These are phyloP conservation scores for Labia minor DNA, from an alignment of 2,888 invertebrate genomes.

Conservation along the genomic window DNA sequence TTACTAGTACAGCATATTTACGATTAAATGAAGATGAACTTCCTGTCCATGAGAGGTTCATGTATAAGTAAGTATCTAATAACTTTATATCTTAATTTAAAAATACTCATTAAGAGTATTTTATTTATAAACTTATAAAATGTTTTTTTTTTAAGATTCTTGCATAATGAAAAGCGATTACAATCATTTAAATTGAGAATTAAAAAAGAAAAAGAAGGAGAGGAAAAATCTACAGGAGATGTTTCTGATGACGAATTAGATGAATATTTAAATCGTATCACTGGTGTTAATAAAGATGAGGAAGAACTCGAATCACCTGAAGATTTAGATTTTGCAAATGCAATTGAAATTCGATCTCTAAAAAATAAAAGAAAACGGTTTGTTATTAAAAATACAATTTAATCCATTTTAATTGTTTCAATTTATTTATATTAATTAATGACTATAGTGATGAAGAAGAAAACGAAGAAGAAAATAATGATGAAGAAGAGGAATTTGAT, in stretches of 20 bases:
- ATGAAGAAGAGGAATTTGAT: conserved; percentile 19
- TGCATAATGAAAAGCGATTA: conserved; percentile 14
- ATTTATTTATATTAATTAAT: too few species aligned
- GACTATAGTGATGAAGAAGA: conserved; percentile 19
- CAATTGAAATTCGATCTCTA: not conserved
- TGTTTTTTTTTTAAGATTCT: conserved; percentile 18
- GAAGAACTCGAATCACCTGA: not conserved
- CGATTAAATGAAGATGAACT: conserved; percentile 57
- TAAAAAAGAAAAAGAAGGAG: not conserved
- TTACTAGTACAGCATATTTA: conserved; percentile 60
- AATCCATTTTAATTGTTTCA: too few species aligned
- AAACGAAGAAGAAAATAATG: conserved; percentile 22
- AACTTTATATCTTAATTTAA: not conserved
- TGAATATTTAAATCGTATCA: not conserved
- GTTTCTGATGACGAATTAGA: not conserved
- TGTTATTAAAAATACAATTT: too few species aligned
- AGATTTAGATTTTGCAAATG: not conserved
- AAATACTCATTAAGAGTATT: not conserved
- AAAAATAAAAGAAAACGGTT: not conserved
- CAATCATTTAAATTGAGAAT: not conserved
- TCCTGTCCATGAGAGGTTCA: conserved; percentile 82
- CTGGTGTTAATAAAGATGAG: not conserved
- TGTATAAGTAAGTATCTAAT: conserved; percentile 53
- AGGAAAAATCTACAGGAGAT: not conserved
- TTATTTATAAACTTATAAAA: not conserved